These are phyloP conservation scores for Melipona bicolor DNA, from an alignment of 2,888 invertebrate species.

Conservation along the genomic window DNA sequence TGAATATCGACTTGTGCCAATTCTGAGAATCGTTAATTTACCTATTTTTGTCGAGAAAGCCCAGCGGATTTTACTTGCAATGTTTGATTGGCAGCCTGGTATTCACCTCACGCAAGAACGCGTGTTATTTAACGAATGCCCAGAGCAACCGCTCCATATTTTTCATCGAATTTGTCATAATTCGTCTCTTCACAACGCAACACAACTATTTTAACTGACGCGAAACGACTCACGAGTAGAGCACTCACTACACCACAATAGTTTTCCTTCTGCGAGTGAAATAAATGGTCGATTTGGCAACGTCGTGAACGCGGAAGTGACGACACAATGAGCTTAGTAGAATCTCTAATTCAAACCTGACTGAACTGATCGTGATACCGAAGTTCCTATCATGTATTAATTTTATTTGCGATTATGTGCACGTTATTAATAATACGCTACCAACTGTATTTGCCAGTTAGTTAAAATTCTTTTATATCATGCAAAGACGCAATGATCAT, in stretches of 20 bases:
- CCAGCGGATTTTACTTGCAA: slow-evolving; percentile 41
- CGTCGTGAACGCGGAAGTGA: slow-evolving; percentile 55
- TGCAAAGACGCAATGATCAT: neutral
- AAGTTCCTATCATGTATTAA: neutral
- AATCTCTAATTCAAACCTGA: slow-evolving; percentile 42
- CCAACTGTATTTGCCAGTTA: neutral
- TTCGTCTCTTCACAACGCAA: slow-evolving; percentile 47
- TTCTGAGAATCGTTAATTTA: slow-evolving; percentile 31
- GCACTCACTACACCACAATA: slow-evolving; percentile 20
- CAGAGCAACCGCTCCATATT: slow-evolving; percentile 65
- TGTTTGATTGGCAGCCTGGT: slow-evolving; percentile 47
- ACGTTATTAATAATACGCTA: neutral
- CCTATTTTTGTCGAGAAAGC: slow-evolving; percentile 41
- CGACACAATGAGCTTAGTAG: slow-evolving; percentile 39
- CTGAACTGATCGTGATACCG: neutral
- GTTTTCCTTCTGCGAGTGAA: slow-evolving; percentile 16
- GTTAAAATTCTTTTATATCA: neutral
- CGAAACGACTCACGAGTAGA: slow-evolving; percentile 29
- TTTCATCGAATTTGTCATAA: slow-evolving; percentile 68
- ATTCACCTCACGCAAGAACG: slow-evolving; percentile 50
- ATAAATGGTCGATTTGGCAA: slow-evolving; percentile 55
- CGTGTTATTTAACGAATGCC: slow-evolving; percentile 78
- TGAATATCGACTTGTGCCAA: neutral
- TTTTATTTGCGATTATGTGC: neutral
- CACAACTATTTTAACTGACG: slow-evolving; percentile 29